Conservation (phyloP, 2,113 vertebrate genomes). For the Pelodiscus sinensis region DNA sequence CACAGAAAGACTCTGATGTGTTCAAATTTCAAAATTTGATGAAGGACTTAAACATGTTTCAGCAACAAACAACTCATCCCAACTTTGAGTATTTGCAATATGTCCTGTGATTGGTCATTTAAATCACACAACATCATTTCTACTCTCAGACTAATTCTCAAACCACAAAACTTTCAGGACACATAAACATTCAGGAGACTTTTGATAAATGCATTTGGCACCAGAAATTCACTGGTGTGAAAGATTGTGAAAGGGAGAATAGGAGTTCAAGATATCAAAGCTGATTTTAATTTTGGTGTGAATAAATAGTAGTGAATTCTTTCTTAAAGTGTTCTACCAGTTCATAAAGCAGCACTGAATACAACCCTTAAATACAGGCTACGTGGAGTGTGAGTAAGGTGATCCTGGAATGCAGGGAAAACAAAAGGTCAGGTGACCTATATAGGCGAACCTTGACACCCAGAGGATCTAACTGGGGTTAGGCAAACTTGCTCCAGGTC, state of each 20-base stretch:
- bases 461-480: not conserved
- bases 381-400: not conserved
- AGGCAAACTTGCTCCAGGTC: not conserved
- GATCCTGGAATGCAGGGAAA: not conserved
- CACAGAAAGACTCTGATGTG: not conserved
- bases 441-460: not conserved
- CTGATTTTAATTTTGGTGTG: conserved; percentile 46
- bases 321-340: conserved; percentile 1
- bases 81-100: not conserved
- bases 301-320: conserved; percentile 6
- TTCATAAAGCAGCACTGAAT: not conserved
- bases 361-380: not conserved
- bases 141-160: conserved; percentile 18
- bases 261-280: not conserved
- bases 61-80: not conserved
- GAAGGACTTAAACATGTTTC: not conserved
- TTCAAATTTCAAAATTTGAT: not conserved
- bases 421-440: fast-evolving
- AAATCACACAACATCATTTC: conserved; percentile 21
- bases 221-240: conserved; percentile 3
- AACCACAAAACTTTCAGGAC: conserved; percentile 30
- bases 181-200: conserved; percentile 51
- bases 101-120: conserved; percentile 26
- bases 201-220: conserved; percentile 64
- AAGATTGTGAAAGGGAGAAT: conserved; percentile 44